phyloP scores from a whole-genome alignment of 2,797 vertebrate genomes.

The Gadopsis marmoratus region DNA sequence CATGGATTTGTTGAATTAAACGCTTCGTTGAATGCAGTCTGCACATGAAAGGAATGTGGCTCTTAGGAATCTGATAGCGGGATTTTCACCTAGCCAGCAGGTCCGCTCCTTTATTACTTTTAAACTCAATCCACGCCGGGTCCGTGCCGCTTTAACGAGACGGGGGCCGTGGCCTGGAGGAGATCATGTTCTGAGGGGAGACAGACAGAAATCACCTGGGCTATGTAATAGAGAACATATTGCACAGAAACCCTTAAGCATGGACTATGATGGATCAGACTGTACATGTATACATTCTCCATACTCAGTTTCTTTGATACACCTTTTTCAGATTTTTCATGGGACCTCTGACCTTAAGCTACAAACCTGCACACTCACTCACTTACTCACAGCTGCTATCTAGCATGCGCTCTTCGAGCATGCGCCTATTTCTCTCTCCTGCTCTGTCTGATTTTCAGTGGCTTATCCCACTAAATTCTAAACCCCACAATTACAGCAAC shows the following conservation, averaged over 20 bases:
- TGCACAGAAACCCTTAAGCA: constrained; percentile 86
- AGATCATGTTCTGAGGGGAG: constrained; percentile 89
- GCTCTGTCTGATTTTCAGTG: background rate
- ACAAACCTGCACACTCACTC: constrained; percentile 62
- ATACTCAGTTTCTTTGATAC: constrained; percentile 74
- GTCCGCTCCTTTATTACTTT: constrained; percentile 97
- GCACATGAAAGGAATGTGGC: constrained; percentile 96
- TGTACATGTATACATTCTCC: constrained; percentile 76
- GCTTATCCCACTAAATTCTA: constrained; percentile 17
- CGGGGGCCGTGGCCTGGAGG: constrained; percentile 90
- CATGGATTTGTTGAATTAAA: constrained; percentile 99
- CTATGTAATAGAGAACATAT: constrained; percentile 96
- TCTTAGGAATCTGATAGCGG: constrained; percentile 94
- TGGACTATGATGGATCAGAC: constrained; percentile 85
- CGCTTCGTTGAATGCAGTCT: constrained; percentile 98
- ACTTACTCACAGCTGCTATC: constrained; percentile 68
- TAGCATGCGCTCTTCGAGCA: constrained; percentile 27
- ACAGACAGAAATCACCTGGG: constrained; percentile 92
- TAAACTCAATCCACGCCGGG: constrained; percentile 94
- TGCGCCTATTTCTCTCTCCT: constrained; percentile 10
- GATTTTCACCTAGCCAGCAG: constrained; percentile 98
- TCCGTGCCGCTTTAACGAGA: constrained; percentile 91
- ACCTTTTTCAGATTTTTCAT: constrained; percentile 55
- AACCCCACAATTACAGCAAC: constrained; percentile 19
- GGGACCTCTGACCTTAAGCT: constrained; percentile 70